Evolutionary conservation across 2,113 vertebrate genomes (phyloP).

Genomic region (Leptodactylus fuscus): DNA sequence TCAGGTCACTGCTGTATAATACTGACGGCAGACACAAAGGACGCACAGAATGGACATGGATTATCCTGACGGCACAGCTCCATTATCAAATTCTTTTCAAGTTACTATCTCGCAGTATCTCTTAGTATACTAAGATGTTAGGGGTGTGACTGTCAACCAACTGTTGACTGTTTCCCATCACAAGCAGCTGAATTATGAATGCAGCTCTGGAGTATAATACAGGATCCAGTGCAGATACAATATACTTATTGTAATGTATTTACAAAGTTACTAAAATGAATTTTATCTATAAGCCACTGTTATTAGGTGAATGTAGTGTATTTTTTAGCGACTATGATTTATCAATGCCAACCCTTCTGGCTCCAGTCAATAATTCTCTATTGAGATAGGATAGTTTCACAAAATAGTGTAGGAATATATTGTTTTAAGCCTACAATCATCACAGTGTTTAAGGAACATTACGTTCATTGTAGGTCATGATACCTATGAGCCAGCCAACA

Average conservation of each 20-base stretch:
- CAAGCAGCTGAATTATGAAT: background rate
- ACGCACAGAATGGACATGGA: no score
- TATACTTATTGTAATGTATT: background rate
- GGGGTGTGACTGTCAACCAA: no score
- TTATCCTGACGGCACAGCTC: no score
- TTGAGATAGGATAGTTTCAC: background rate
- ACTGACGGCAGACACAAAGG: no score
- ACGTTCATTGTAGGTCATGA: conserved; percentile 49
- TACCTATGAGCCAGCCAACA: conserved; percentile 36
- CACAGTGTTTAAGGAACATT: conserved; percentile 53
- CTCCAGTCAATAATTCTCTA: background rate
- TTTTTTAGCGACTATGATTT: background rate
- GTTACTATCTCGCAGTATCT: no score
- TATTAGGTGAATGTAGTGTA: background rate
- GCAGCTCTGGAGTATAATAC: no score
- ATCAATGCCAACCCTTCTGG: background rate
- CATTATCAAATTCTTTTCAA: no score
- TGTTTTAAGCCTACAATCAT: conserved; percentile 43
- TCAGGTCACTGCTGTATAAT: no score
- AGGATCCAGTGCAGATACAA: background rate
- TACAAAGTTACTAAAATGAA: background rate
- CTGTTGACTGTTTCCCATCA: background rate
- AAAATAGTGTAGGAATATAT: background rate
- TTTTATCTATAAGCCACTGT: background rate
- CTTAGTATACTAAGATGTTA: no score